These are phyloP conservation scores for Electrophaes corylata DNA, from an alignment of 2,888 invertebrate species.

Conservation along the genomic window DNA sequence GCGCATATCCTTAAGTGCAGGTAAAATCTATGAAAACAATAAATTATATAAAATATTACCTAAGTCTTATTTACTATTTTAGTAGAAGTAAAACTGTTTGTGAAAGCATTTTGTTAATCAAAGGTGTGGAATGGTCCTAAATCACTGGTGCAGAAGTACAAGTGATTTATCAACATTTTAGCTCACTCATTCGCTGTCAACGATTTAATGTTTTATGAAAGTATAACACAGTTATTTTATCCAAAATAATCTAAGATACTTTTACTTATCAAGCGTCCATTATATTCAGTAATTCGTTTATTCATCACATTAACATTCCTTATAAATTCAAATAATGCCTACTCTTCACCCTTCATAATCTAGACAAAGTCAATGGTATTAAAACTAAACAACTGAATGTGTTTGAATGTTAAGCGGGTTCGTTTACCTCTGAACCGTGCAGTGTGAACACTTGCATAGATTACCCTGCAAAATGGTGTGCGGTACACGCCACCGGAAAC, in stretches of 20 bases:
- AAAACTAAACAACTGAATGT: no score
- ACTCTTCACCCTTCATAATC: conserved; percentile 20
- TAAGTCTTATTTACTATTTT: no score
- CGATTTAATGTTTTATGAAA: not conserved
- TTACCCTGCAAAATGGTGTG: conserved; percentile 41
- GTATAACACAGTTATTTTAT: not conserved
- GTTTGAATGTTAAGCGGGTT: conserved; percentile 51
- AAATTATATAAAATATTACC: no score
- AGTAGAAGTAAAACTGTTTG: no score
- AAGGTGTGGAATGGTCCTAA: no score
- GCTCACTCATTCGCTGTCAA: not conserved
- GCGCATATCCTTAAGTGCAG: no score
- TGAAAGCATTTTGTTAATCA: no score
- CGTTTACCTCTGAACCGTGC: conserved; percentile 47
- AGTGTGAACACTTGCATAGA: conserved; percentile 49
- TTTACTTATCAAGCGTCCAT: conserved; percentile 6
- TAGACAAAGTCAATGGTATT: conserved; percentile 38
- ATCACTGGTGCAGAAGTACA: not conserved
- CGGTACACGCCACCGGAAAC: conserved; percentile 62
- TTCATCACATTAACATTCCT: conserved; percentile 31
- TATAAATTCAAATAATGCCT: conserved; percentile 31
- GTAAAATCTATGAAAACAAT: no score
- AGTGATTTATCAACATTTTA: not conserved
- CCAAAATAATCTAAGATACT: not conserved
- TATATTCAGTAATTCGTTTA: conserved; percentile 11